A percentile compares a stretch with the other conserved stretches of the same genome.
Conservation (phyloP, 2,888 invertebrate species). For the Argyresthia goedartella region DNA sequence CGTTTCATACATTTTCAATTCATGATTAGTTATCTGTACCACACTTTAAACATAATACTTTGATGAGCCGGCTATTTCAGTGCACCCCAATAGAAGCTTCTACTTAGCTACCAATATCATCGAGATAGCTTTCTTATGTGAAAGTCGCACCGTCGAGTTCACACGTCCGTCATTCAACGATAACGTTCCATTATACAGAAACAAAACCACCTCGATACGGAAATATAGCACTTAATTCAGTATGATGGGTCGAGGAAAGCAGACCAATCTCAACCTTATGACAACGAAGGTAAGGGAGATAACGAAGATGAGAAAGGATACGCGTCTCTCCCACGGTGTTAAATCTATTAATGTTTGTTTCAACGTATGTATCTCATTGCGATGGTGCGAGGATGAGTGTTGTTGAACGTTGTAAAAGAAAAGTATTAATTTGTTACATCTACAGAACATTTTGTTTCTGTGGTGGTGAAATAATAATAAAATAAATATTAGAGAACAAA, state of each 20-base stretch:
- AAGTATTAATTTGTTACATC: too few relatives aligned
- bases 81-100: background rate
- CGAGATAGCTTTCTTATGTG: slow-evolving; percentile 21
- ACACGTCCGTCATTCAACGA: slow-evolving; percentile 54
- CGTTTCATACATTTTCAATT: too few relatives aligned
- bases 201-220: slow-evolving; percentile 37
- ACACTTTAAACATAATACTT: too few relatives aligned
- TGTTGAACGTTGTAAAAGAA: background rate
- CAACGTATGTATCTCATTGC: slow-evolving; percentile 12
- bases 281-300: too few relatives aligned
- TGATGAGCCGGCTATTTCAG: background rate
- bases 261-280: too few relatives aligned
- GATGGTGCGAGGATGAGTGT: background rate
- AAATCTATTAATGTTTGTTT: slow-evolving; percentile 33
- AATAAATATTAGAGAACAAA: too few relatives aligned
- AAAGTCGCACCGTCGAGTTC: slow-evolving; percentile 44
- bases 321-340: slow-evolving; percentile 39
- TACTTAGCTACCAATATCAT: too few relatives aligned
- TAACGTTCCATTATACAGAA: slow-evolving; percentile 34
- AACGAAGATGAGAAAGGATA: too few relatives aligned
- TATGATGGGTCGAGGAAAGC: background rate
- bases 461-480: too few relatives aligned
- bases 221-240: slow-evolving; percentile 14
- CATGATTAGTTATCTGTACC: too few relatives aligned
- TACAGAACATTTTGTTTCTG: too few relatives aligned